A percentile compares a stretch with the other conserved stretches of the same genome.
phyloP scores from a whole-genome alignment of 2,888 invertebrate genomes.

The Hoplodrina blanda region DNA sequence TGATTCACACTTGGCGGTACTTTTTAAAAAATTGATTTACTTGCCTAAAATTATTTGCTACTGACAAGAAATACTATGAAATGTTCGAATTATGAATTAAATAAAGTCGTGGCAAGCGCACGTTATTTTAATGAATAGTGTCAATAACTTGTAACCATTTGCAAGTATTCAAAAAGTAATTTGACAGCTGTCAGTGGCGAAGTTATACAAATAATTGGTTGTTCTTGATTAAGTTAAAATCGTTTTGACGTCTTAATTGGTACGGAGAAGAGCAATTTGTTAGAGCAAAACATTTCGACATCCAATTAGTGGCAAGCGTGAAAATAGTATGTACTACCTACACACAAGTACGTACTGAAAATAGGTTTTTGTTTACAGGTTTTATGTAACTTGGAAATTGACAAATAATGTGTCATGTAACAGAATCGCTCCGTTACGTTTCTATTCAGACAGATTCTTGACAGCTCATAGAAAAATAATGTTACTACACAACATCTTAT shows the following conservation, averaged over 20 bases:
- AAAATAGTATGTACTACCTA: neutral
- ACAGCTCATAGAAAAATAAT: too few species aligned
- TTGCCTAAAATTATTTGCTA: neutral
- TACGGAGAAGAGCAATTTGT: neutral
- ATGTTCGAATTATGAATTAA: neutral
- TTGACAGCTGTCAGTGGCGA: neutral
- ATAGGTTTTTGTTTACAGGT: too few species aligned
- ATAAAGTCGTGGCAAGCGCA: neutral
- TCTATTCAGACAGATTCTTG: too few species aligned
- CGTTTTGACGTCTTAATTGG: neutral
- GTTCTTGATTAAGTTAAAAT: neutral
- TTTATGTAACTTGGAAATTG: too few species aligned
- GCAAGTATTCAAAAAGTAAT: neutral
- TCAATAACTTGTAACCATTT: slow-evolving; percentile 4
- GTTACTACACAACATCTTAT: too few species aligned
- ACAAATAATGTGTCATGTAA: too few species aligned
- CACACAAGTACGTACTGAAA: neutral
- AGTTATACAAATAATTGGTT: neutral
- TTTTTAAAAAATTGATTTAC: too few species aligned
- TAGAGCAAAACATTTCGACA: neutral
- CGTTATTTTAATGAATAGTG: neutral
- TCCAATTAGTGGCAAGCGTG: neutral
- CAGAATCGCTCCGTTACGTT: too few species aligned
- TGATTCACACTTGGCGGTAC: too few species aligned
- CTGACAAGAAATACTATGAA: neutral